These are phyloP conservation scores for Grammomys dolichurus DNA, from an alignment of 2,113 vertebrate genomes.

Conservation along the genomic window DNA sequence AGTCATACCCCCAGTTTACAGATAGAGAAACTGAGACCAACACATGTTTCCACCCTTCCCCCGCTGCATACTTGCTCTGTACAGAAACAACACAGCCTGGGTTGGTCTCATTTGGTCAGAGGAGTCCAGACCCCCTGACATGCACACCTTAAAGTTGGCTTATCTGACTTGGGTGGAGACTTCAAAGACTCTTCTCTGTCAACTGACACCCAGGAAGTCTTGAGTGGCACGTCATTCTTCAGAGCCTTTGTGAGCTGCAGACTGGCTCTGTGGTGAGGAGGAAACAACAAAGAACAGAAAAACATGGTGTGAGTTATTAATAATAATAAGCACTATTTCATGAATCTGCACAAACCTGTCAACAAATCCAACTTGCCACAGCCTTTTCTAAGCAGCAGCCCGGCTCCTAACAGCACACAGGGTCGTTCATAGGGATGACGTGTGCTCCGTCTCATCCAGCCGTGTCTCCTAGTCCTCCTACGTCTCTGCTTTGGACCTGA, in stretches of 20 bases:
- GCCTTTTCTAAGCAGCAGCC: neutral
- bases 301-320: neutral
- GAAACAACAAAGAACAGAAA: neutral
- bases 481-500: neutral
- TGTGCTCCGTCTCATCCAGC: neutral
- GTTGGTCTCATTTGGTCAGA: neutral
- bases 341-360: neutral
- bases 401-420: neutral
- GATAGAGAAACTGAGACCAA: conserved; percentile 11
- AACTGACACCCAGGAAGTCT: neutral
- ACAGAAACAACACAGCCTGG: neutral
- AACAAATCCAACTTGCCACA: neutral
- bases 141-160: neutral
- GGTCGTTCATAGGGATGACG: neutral
- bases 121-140: neutral
- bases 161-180: neutral
- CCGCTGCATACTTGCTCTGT: neutral
- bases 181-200: neutral
- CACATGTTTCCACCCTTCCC: neutral
- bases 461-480: fast-evolving
- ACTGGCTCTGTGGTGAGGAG: neutral
- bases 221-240: neutral
- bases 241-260: neutral
- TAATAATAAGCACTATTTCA: neutral
- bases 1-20: neutral